Evolutionary conservation across 64 coral and sea anemone genomes (phyloP), one percentile per base, ranked within the genome.

Genomic region (Trachythela sp.): DNA sequence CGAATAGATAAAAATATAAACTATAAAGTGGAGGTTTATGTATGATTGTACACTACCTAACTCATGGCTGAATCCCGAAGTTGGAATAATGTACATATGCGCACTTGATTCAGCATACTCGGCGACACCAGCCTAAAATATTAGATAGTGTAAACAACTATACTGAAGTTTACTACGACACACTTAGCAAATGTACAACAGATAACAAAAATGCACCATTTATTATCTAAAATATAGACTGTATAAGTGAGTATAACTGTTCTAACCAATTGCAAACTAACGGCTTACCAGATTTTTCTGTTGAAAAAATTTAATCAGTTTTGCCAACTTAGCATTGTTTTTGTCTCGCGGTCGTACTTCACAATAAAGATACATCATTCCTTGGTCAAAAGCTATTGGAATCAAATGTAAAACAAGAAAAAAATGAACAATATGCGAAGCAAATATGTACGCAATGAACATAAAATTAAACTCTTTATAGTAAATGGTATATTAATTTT

Each of bases 231-330:
- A n/a, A n/a, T n/a, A n/a, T n/a, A n/a, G n/a, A n/a, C n/a, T n/a
- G n/a, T n/a, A n/a, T n/a, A n/a, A n/a, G n/a, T n/a, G n/a, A n/a
- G n/a, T n/a, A n/a, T n/a, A n/a, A n/a, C n/a, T n/a, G n/a, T n/a
- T n/a, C n/a, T n/a, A n/a, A n/a, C n/a, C n/a, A n/a, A n/a, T n/a
- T n/a, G n/a, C n/a, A n/a, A n/a, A n/a, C n/a, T n/a, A 15, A 7
- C 13, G 0, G 34, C 94, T 92, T 85, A 95, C 94, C 94, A 91
- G 89, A 60, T 89, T 87, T 51, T 84, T 87, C 83, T 92, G 50
- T 87, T 87, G 88, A 35, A 95, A 95, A 52, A 87, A 95, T 37
- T 87, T 90, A 17, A 92, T 86, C 77, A 95, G 88, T 51, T 95
- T 95, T 72, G 27, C 58, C 1, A 95, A 84, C 60, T 95, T 95